Percentiles rank a stretch among this genome's conserved stretches.
These are phyloP conservation scores for Podarcis cretensis DNA, from an alignment of 2,113 vertebrate species.

Conservation along the genomic window DNA sequence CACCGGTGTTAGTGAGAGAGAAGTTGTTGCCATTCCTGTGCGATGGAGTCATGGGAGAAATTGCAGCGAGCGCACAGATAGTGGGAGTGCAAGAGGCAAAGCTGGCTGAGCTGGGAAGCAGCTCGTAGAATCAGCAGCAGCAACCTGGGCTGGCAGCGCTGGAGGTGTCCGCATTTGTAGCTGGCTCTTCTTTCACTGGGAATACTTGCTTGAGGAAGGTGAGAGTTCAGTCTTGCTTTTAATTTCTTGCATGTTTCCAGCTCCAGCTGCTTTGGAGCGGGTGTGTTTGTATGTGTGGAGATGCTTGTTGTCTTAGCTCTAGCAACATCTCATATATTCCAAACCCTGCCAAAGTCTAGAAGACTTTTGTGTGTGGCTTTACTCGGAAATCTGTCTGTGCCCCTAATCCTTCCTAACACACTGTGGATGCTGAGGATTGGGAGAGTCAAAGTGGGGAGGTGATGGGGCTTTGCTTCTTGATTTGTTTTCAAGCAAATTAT, in stretches of 20 bases:
- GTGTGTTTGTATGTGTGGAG: neutral
- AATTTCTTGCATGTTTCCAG: slow-evolving; percentile 22
- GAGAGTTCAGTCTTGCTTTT: slow-evolving; percentile 43
- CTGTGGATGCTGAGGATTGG: neutral
- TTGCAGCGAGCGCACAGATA: slow-evolving; percentile 54
- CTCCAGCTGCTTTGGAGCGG: neutral
- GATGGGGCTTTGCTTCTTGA: neutral
- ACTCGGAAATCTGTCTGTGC: neutral
- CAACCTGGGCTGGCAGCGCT: slow-evolving; percentile 47
- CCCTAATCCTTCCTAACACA: neutral
- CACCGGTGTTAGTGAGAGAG: slow-evolving; percentile 10
- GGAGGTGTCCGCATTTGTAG: slow-evolving; percentile 21
- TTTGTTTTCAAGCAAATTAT: neutral
- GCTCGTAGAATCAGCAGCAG: slow-evolving; percentile 45
- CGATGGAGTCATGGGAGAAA: slow-evolving; percentile 74
- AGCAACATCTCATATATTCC: neutral
- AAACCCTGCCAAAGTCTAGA: neutral
- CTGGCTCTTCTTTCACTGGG: slow-evolving; percentile 36
- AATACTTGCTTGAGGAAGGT: slow-evolving; percentile 50
- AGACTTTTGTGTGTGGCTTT: neutral
- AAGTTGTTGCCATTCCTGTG: slow-evolving; percentile 70
- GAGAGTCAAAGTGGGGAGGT: neutral
- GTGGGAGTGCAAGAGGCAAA: slow-evolving; percentile 46
- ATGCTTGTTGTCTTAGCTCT: accelerated
- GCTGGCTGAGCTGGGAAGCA: slow-evolving; percentile 26